These are phyloP conservation scores for Drosophila equinoxialis DNA, from an alignment of 1,140 invertebrate genomes.

Conservation along the genomic window DNA sequence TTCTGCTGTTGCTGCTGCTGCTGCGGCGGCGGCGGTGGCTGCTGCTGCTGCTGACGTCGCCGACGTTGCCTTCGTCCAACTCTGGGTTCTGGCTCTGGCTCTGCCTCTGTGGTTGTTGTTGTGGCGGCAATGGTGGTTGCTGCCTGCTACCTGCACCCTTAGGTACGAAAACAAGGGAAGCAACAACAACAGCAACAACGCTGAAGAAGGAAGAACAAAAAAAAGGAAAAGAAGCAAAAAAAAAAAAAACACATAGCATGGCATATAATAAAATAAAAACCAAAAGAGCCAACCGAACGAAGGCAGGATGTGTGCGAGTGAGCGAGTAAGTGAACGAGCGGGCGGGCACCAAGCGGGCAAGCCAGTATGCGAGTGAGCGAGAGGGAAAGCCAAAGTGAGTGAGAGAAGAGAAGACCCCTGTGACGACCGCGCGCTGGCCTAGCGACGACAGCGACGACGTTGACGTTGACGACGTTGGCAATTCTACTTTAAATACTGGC, in stretches of 20 bases:
- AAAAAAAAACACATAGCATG: slow-evolving; percentile 34
- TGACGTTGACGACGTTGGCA: slow-evolving; percentile 52
- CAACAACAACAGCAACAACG: slow-evolving; percentile 8
- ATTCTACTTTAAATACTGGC: slow-evolving; percentile 82
- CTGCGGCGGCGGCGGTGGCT: slow-evolving; percentile 78
- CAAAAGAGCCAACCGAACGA: slow-evolving; percentile 65
- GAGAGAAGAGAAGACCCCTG: slow-evolving; percentile 17
- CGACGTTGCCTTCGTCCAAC: not conserved
- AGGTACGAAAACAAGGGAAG: slow-evolving; percentile 30
- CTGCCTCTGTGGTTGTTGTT: slow-evolving; percentile 63
- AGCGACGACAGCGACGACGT: slow-evolving; percentile 33
- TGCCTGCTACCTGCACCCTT: slow-evolving; percentile 78
- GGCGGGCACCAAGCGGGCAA: not conserved
- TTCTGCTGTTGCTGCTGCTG: slow-evolving; percentile 81
- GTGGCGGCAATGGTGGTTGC: slow-evolving; percentile 83
- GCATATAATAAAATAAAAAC: slow-evolving; percentile 27
- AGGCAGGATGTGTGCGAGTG: slow-evolving; percentile 34
- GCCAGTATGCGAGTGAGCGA: slow-evolving; percentile 20
- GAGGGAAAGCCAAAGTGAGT: not conserved
- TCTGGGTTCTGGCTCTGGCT: not conserved
- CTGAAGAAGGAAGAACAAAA: not conserved
- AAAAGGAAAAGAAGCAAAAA: not conserved
- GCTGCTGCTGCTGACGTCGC: slow-evolving; percentile 64
- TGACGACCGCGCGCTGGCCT: slow-evolving; percentile 7
- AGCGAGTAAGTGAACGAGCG: slow-evolving; percentile 1